Conservation (phyloP, 2,888 invertebrate species). For the Exocentrus adspersus region DNA sequence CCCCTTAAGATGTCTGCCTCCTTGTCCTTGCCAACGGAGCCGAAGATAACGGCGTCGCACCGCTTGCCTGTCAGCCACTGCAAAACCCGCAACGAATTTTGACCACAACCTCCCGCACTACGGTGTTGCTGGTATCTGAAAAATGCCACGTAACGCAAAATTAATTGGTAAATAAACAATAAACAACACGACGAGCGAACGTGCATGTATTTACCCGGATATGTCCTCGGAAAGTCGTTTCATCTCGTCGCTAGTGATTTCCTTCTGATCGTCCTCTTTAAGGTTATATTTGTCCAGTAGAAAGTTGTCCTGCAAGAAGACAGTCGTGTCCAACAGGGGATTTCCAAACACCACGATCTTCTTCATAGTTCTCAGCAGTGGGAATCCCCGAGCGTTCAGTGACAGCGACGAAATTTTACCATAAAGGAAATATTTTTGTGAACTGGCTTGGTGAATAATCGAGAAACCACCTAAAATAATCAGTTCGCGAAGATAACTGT, state of each 20-base stretch:
- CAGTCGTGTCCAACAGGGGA: constrained; percentile 62
- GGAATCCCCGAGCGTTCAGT: constrained; percentile 18
- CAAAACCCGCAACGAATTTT: constrained; percentile 66
- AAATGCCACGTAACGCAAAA: constrained; percentile 16
- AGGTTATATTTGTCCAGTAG: constrained; percentile 60
- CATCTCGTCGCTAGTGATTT: constrained; percentile 55
- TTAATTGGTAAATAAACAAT: neutral
- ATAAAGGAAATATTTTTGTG: no score
- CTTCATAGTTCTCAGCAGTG: constrained; percentile 42
- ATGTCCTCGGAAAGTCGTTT: constrained; percentile 53
- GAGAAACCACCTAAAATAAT: no score
- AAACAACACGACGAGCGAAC: neutral
- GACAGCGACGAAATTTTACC: no score
- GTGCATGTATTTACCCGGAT: constrained; percentile 40
- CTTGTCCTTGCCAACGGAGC: constrained; percentile 66
- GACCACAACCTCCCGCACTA: constrained; percentile 64
- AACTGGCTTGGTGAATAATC: no score
- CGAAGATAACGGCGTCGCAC: constrained; percentile 62
- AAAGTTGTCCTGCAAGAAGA: constrained; percentile 50
- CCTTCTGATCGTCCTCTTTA: constrained; percentile 59
- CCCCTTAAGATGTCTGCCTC: constrained; percentile 61
- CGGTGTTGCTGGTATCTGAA: constrained; percentile 50
- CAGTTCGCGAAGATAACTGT: no score
- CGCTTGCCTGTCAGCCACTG: constrained; percentile 57
- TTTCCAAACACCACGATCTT: constrained; percentile 62